phyloP scores from a whole-genome alignment of 2,888 invertebrate genomes.

The Andrena camellia region DNA sequence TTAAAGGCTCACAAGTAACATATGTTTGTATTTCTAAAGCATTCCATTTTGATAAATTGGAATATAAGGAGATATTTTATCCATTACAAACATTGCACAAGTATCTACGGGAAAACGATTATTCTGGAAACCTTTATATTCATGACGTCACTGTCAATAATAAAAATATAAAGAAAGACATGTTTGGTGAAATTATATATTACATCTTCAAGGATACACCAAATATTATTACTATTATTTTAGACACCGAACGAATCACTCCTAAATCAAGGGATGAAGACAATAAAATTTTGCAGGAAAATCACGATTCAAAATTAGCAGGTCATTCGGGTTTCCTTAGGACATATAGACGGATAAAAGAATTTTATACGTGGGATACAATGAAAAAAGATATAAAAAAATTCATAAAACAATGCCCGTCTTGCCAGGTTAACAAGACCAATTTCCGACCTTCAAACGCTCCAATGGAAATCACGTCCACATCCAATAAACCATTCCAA shows the following conservation, averaged over 20 bases:
- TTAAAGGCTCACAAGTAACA: not conserved
- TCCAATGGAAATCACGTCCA: constrained; percentile 23
- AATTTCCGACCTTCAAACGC: constrained; percentile 18
- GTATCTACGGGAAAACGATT: not conserved
- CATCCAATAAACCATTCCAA: constrained; percentile 19
- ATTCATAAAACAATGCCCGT: constrained; percentile 10
- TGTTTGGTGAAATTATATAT: constrained; percentile 24
- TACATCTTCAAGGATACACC: constrained; percentile 21
- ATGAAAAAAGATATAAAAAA: constrained; percentile 34
- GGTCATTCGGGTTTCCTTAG: constrained; percentile 26
- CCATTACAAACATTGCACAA: not conserved
- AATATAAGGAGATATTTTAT: constrained; percentile 24
- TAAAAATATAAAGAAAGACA: not conserved
- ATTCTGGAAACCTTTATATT: not conserved
- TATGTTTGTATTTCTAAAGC: constrained; percentile 7
- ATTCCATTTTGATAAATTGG: constrained; percentile 25
- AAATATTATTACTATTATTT: constrained; percentile 10
- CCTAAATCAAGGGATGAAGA: constrained; percentile 2
- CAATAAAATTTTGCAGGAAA: constrained; percentile 2
- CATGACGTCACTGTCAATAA: constrained; percentile 1
- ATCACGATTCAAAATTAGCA: constrained; percentile 6
- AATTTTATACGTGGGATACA: constrained; percentile 18
- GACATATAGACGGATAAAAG: constrained; percentile 23
- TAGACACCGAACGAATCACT: not conserved
- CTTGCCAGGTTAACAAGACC: constrained; percentile 27